A percentile compares a stretch with the other conserved stretches of the same genome.
Conservation (phyloP, 2,797 vertebrate genomes). For the Clarias pachynema region DNA sequence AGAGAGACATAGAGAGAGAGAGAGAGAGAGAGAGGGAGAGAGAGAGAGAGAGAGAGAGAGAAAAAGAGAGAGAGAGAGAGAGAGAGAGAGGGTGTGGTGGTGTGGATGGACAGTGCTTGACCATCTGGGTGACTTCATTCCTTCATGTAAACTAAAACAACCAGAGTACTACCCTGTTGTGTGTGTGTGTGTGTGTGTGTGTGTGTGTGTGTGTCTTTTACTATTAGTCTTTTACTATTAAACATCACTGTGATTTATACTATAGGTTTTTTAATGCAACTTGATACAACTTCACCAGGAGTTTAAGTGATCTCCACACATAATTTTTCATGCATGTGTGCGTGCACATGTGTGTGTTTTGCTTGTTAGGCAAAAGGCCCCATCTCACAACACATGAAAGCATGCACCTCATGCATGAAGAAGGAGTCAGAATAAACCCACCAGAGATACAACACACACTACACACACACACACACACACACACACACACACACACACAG, state of each 20-base stretch:
- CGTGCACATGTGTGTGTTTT: neutral
- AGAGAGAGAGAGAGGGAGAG: conserved; percentile 6
- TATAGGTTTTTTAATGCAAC: no score
- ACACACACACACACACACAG: neutral
- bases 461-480: neutral
- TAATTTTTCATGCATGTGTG: neutral
- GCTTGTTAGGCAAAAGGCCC: neutral
- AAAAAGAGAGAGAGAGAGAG: neutral
- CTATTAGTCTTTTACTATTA: no score
- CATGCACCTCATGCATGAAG: neutral
- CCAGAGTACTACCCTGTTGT: conserved; percentile 6
- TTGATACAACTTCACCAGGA: no score
- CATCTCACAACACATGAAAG: conserved; percentile 4
- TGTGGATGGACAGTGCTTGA: neutral
- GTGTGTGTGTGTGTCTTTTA: neutral
- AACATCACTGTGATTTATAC: no score
- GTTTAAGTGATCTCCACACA: no score
- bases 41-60: conserved; percentile 17
- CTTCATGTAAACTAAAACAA: conserved; percentile 46
- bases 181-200: neutral
- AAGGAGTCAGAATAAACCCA: neutral
- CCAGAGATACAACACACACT: no score
- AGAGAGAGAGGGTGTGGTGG: neutral
- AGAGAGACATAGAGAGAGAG: conserved; percentile 3
- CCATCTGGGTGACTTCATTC: conserved; percentile 41